Evolutionary conservation across 2,797 vertebrate species (phyloP).

Genomic region (Alectoris magna): DNA sequence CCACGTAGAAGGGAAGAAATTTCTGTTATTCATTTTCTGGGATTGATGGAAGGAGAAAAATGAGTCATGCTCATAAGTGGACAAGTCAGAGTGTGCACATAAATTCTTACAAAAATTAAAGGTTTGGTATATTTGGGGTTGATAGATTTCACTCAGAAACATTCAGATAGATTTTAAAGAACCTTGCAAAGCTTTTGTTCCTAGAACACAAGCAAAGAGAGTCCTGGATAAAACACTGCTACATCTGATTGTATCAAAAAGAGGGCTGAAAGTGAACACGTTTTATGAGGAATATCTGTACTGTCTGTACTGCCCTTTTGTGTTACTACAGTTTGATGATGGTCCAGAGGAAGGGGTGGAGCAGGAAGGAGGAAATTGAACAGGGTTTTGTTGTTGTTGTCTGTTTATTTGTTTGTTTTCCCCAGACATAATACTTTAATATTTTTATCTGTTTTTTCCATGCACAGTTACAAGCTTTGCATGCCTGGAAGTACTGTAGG

Average conservation of each 20-base stretch:
- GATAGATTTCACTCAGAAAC: conserved; percentile 22
- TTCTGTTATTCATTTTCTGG: conserved; percentile 13
- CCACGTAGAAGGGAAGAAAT: not conserved
- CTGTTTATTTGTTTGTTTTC: not conserved
- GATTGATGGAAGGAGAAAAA: conserved; percentile 19
- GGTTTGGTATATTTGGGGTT: not conserved
- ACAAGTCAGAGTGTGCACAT: not conserved
- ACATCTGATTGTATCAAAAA: not conserved
- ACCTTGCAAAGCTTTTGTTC: not conserved
- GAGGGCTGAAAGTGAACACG: not conserved
- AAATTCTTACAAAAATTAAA: conserved; percentile 9
- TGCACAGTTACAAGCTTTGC: not conserved
- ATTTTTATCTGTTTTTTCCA: not conserved
- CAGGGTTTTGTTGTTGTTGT: not conserved
- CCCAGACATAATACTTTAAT: not conserved
- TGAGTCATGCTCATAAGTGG: not conserved
- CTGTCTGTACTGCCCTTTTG: not conserved
- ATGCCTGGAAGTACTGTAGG: not conserved
- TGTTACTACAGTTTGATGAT: not conserved
- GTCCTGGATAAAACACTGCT: not conserved
- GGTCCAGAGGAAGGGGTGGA: not conserved
- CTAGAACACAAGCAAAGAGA: not conserved
- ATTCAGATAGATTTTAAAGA: not conserved
- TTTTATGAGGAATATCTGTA: not conserved
- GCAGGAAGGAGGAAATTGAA: not conserved